Evolutionary conservation across 2,888 invertebrate species (phyloP), one percentile per base, ranked within the genome.

Genomic region (Dastarcus helophoroides): DNA sequence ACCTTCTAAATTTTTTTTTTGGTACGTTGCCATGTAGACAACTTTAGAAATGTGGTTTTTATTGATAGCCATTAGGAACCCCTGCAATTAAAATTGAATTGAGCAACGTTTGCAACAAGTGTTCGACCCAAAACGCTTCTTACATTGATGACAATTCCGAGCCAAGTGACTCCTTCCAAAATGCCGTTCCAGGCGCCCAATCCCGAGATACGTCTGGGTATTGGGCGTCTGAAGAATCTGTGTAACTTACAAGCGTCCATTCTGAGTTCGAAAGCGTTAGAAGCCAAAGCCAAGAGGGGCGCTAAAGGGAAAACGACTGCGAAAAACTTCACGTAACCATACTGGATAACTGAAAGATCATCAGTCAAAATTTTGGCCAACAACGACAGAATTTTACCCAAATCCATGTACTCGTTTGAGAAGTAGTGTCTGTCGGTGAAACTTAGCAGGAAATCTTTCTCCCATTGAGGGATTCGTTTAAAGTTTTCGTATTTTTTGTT

Each of bases 221-320:
- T 6, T 26, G 26, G 26, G 4, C 26, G 4, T 26, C 26, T 10
- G n/a, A 13, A 12, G 14, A 5, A 14, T 5, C 14, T 29, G n/a
- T 38, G 40, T 3, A 53, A 32, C 31, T 53, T 54, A 5, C 35
- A 39, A 14, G 56, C 48, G 33, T 56, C 53, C 4, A 49, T 41
- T 26, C 63, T 56, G 23, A 77, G 62, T 53, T 76, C 76, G 14
- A 72, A 58, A 26, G 75, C 52, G 50, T 77, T 78, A 48, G 75
- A 74, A 16, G 76, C 32, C 13, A 76, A 54, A 1, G 75, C 74
- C 42, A 73, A 68, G 14, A 76, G 47, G 1, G 77, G 76, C 7
- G 74, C 74, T 23, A 77, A 54, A 1, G 77, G 76, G 50, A 78
- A 75, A 1, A 72, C 73, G 9, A 72, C 69, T 14, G 74, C 72